These are phyloP conservation scores for Hemithea aestivaria DNA, from an alignment of 2,888 invertebrate species.

Conservation along the genomic window DNA sequence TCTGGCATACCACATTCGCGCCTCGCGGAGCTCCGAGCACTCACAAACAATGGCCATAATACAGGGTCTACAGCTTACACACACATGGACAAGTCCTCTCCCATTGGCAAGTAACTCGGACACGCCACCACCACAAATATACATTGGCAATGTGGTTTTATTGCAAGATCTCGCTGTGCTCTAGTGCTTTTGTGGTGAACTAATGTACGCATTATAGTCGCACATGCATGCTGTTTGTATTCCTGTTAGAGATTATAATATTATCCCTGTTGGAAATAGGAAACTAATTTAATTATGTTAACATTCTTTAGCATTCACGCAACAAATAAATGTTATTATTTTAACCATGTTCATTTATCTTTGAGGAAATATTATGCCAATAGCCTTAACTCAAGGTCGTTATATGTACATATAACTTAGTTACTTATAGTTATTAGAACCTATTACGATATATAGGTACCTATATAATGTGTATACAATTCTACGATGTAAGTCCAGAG, in stretches of 20 bases:
- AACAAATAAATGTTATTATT: too few relatives aligned
- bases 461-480: too few relatives aligned
- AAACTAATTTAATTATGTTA: too few relatives aligned
- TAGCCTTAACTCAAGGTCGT: too few relatives aligned
- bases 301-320: too few relatives aligned
- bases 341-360: too few relatives aligned
- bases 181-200: constrained; percentile 53
- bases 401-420: too few relatives aligned
- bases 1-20: constrained; percentile 35
- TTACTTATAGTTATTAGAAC: too few relatives aligned
- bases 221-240: constrained; percentile 31
- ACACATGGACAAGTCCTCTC: constrained; percentile 31
- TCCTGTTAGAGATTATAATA: constrained; percentile 3
- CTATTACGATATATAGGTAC: too few relatives aligned
- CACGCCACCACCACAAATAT: constrained; percentile 41
- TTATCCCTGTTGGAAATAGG: too few relatives aligned
- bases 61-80: constrained; percentile 31
- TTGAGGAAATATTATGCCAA: too few relatives aligned
- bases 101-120: constrained; percentile 52
- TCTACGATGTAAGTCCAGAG: too few relatives aligned
- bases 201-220: constrained; percentile 34
- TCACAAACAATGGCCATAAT: constrained; percentile 44
- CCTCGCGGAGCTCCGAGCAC: constrained; percentile 29
- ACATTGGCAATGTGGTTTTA: constrained; percentile 49
- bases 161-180: constrained; percentile 55